Base-by-base conservation (phyloP, 2,113 vertebrate species). In the Crotophaga sulcirostris region DNA sequence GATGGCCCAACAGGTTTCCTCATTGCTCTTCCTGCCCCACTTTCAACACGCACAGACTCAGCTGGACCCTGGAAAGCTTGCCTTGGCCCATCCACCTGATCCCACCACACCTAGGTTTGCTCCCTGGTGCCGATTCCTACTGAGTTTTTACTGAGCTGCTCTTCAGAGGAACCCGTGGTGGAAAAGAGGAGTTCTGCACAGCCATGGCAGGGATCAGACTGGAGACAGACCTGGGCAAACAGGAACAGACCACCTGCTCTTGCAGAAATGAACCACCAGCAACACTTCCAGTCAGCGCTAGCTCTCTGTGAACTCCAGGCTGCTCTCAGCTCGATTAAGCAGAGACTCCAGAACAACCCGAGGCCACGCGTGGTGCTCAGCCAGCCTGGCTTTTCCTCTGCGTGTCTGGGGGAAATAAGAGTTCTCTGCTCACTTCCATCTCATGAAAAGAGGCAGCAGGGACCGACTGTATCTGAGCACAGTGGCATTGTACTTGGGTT, bases 251-350 rank as follows among this genome's bases (percentile, higher is more conserved):
- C 3, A 1, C 28, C 33, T 6, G 15, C 2, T 36, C 74, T 16
- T 13, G 31, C 5, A 7, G 59, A 24, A 34, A 28, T 31, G 31
- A 67, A 42, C 21, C 26, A 8, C 0, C 29, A 23, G 7, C n/a
- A 3, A 4, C 25, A 0, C 3, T 23, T 29, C n/a, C 34, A 0
- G 9, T 19, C 26, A 9, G 34, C 1, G 10, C 8, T 11, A 13
- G 42, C 18, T 9, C 42, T 8, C 8, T 0, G 3, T 4, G 29
- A 52, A 17, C 20, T 26, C 36, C 6, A 3, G 44, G 33, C 52
- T 26, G 59, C 34, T 42, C 36, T 1, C 52, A n/a, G 52, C 33
- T 26, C 4, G 1, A 4, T 16, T 4, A 38, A n/a, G 54, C 7
- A 0, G 17, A 44, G 42, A 55, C 23, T 29, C 64, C 17, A 9